Base-by-base conservation (phyloP, 2,797 vertebrate genomes). In the Paedocypris micromegethes region DNA sequence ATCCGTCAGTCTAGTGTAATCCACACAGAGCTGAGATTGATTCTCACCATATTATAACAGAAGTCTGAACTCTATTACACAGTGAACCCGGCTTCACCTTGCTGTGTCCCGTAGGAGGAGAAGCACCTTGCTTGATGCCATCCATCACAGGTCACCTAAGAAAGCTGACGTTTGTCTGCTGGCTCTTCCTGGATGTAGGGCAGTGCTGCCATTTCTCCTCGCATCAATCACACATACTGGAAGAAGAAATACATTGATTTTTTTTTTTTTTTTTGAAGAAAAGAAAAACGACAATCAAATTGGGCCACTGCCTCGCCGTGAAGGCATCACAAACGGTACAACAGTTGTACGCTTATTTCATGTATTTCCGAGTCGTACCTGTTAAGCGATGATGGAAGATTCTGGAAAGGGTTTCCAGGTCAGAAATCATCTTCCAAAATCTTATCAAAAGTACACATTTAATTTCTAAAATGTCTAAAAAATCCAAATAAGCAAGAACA, bases 91-190 rank as follows among this genome's bases (percentile, higher is more conserved):
- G n/a, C 48, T 57, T 64, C 60, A 70, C 3, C 47, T 64, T 37
- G 23, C 52, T 54, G 51, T 40, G 8, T 58, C 68, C 68, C 68
- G 46, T 42, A 46, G 60, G 60, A 70, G 3, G 23, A 40, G 38
- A 58, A 55, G 60, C 60, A 70, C 60, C 60, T 40, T 57, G 60
- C 23, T 7, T 42, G 53, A 38, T 63, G 2, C 47, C 60, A 64
- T 70, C 42, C 68, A 70, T 70, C 60, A 70, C 53, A 70, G 68
- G 60, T 70, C 60, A 64, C 47, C 54, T 50, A 39, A 55, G 47
- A 42, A 41, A 47, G 53, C 58, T 70, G 68, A 70, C 54, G 37
- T 64, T 64, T 64, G 63, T 58, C 60, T 47, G 41, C 47, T 6
- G 54, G 46, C 58, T 40, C 41, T 48, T 70, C 47, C 49, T 4